A percentile compares a stretch with the other conserved stretches of the same genome.
phyloP scores from a whole-genome alignment of 2,888 invertebrate species.

The Platynereis dumerilii region DNA sequence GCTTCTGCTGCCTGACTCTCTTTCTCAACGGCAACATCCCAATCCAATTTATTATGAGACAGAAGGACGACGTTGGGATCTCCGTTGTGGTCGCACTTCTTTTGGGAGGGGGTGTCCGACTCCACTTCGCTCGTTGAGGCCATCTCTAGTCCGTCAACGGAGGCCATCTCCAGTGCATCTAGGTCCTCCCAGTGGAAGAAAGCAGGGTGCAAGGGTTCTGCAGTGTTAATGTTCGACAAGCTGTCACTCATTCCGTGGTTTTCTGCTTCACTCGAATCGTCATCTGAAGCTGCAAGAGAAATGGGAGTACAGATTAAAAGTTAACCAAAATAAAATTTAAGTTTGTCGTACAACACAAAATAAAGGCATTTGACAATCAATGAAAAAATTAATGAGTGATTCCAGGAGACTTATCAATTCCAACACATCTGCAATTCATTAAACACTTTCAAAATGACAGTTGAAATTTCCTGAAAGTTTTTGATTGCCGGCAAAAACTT shows the following conservation, averaged over 20 bases:
- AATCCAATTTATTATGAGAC: constrained; percentile 10
- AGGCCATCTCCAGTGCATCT: constrained; percentile 49
- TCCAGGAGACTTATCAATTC: no score
- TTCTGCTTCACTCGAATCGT: constrained; percentile 13
- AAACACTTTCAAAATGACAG: no score
- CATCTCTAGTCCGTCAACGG: constrained; percentile 53
- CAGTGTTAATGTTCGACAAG: background rate
- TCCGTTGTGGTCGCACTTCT: background rate
- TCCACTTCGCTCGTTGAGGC: constrained; percentile 45
- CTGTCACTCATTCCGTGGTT: background rate
- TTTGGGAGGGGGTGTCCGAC: constrained; percentile 33
- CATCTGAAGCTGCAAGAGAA: constrained; percentile 28
- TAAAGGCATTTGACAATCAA: background rate
- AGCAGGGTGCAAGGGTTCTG: background rate
- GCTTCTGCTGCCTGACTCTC: background rate
- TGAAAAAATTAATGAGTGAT: constrained; percentile 1
- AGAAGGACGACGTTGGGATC: constrained; percentile 23
- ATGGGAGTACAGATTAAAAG: no score
- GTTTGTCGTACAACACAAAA: no score
- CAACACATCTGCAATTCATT: no score
- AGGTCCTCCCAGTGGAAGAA: constrained; percentile 17
- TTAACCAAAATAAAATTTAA: no score
- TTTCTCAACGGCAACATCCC: constrained; percentile 8
- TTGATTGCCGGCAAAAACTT: no score
- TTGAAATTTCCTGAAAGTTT: no score